phyloP scores from a whole-genome alignment of 2,888 invertebrate genomes.

The Drosophila mettleri region DNA sequence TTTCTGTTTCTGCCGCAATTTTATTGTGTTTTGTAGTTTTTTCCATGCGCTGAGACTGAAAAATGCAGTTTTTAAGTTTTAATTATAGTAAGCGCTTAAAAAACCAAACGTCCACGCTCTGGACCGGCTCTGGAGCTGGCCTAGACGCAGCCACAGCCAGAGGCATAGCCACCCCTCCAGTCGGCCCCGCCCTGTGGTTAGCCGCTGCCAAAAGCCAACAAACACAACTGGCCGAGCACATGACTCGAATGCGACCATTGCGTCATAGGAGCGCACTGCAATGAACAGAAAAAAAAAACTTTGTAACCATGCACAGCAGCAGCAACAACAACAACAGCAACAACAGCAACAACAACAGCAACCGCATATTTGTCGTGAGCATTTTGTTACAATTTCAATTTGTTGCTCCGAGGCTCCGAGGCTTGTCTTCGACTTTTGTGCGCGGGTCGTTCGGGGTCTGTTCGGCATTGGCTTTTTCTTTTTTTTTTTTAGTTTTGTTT shows the following conservation, averaged over 20 bases:
- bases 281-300: constrained; percentile 9
- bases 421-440: constrained; percentile 46
- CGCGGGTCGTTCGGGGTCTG: constrained; percentile 39
- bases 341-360: too few relatives aligned
- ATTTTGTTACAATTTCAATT: constrained; percentile 80
- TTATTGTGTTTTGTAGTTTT: constrained; percentile 26
- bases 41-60: constrained; percentile 31
- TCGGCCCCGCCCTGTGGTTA: constrained; percentile 25
- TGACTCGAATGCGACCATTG: constrained; percentile 73
- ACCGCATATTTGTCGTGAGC: constrained; percentile 80
- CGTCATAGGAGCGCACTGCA: constrained; percentile 60
- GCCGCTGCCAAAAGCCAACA: constrained; percentile 38
- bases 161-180: not conserved
- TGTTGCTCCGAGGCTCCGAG: constrained; percentile 67
- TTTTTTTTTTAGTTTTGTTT: constrained; percentile 25
- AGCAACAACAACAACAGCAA: too few relatives aligned
- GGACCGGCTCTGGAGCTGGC: constrained; percentile 49
- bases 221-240: constrained; percentile 57
- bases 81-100: constrained; percentile 39
- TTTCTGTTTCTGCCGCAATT: constrained; percentile 8
- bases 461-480: constrained; percentile 58
- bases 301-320: constrained; percentile 55
- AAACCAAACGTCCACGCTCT: constrained; percentile 36
- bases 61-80: constrained; percentile 55
- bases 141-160: constrained; percentile 35